Base-by-base conservation (phyloP, 2,113 vertebrate species). In the Amazona vittata region DNA sequence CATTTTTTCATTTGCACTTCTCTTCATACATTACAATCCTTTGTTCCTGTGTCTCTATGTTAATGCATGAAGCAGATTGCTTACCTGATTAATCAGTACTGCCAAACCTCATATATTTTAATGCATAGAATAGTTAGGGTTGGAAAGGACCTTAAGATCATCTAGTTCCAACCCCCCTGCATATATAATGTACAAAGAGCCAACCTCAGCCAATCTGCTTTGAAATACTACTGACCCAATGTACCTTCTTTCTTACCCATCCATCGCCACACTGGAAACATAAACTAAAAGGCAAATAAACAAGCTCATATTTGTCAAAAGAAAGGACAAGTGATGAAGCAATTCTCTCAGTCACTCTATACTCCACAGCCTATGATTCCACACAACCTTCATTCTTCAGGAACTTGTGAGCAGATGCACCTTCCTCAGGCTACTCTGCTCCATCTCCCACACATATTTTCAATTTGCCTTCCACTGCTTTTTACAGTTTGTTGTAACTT, bases 11-110 rank as follows among this genome's bases (percentile, higher is more conserved):
- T 80, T 93, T 81, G 13, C 37, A n/a, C 18, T 88, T 92, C 41
- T 95, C 82, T 94, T 39, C 28, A 88, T 88, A 28, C 50, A 83
- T 41, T 89, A 21, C 28, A 93, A 39, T 89, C 50, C 35, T 89
- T 85, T 90, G 22, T 78, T 96, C 82, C 47, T 53, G 10, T 62
- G 59, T 29, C 47, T 96, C 50, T 94, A 37, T 96, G 95, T 93
- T 95, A 92, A 92, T 86, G 25, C 43, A 96, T 39, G 73, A 95
- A 97, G 92, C 33, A 80, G 79, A 83, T 96, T 96, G 96, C 35
- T 92, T 60, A 65, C 52, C 88, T 97, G 96, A 97, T 96, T 90
- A 97, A 97, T 93, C 90, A 96, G 26, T 55, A 67, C 46, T 90
- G 74, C 73, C 87, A 95, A 89, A 94, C 21, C 64, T 96, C 86